Evolutionary conservation across 2,797 vertebrate species (phyloP).

Genomic region (Morelia viridis): DNA sequence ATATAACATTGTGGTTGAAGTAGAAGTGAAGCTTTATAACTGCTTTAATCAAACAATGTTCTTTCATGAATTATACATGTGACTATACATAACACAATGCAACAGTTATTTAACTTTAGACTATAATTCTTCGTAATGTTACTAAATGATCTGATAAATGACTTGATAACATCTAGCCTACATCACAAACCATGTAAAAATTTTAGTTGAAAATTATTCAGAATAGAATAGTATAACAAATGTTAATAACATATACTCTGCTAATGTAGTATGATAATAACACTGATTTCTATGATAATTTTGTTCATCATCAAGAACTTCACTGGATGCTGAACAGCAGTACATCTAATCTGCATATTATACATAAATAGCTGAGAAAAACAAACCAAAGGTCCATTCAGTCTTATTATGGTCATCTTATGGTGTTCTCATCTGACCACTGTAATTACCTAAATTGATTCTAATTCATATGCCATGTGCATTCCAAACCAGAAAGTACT

Average conservation of each 20-base stretch:
- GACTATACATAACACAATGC: background rate
- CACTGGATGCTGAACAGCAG: background rate
- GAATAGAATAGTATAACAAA: background rate
- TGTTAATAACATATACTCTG: background rate
- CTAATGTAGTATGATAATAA: background rate
- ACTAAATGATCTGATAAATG: background rate
- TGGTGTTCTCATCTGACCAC: background rate
- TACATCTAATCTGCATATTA: background rate
- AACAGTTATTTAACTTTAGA: background rate
- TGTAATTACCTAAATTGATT: background rate
- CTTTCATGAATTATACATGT: background rate
- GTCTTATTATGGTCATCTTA: background rate
- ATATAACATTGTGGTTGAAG: too few relatives aligned
- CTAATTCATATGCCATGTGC: background rate
- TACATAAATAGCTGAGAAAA: background rate
- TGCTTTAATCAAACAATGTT: background rate
- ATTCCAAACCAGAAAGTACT: background rate
- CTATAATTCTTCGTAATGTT: background rate
- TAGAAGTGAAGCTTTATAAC: background rate
- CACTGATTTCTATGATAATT: background rate
- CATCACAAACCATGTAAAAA: background rate
- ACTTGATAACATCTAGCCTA: background rate
- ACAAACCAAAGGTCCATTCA: background rate
- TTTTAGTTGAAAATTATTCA: background rate
- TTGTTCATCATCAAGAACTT: background rate